Base-by-base conservation (phyloP, 1,140 invertebrate species). In the Lepidostoma basale region DNA sequence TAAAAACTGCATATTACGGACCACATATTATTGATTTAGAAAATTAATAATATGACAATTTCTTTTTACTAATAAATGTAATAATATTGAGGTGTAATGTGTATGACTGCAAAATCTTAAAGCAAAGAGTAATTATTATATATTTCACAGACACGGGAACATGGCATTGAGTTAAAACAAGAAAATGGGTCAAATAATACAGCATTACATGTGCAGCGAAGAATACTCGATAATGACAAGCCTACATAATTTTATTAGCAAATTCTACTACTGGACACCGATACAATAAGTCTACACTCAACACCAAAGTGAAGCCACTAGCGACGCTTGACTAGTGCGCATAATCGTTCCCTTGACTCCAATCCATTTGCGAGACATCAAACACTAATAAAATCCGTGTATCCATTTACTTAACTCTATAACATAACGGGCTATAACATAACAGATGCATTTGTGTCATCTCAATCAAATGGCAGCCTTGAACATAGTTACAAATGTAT, bases 151-250 rank as follows among this genome's bases (percentile, higher is more conserved):
- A 9, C 30, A 59, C 6, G 23, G 36, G 8, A 12, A 28, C 9
- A 54, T 54, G 49, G 26, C 49, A 52, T 52, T 52, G 49, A 2
- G 5, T 30, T n/a, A n/a, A 16, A 26, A 66, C 18, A 44, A 54
- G 47, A 58, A 66, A 26, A 66, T 30, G 5, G 49, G 49, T 18
- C 49, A 54, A 12, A 12, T 28, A 28, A 14, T n/a, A 45, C 22
- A 28, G 9, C 23, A 56, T 16, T 66, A 56, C 16, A 26, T 20
- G 9, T 14, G 47, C 28, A 39, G 36, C 22, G 20, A 56, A 66
- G 36, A 44, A 28, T 20, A 18, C 36, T 49, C 39, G 45, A 64
- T 36, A 33, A 18, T 3, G 12, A 45, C 18, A 63, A 26, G 18
- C 25, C 14, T 22, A 30, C 54, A 23, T 28, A 42, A 42, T 56